These are phyloP conservation scores for Parelbella ahira DNA, from an alignment of 2,888 invertebrate species.

Conservation along the genomic window DNA sequence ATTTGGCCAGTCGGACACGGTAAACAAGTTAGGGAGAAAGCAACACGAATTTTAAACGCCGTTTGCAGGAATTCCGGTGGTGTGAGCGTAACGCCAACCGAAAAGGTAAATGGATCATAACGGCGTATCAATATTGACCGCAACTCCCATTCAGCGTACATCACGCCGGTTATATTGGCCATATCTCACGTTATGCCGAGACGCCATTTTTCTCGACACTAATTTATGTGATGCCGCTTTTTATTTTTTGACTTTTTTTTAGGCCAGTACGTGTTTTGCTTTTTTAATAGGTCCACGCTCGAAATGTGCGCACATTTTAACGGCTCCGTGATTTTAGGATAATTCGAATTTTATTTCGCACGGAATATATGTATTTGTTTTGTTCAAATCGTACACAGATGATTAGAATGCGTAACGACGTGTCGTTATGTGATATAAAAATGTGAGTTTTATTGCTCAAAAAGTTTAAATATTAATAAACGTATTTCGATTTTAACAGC, in stretches of 20 bases:
- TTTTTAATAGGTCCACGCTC: conserved; percentile 37
- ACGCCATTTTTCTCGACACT: conserved; percentile 49
- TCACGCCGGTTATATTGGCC: conserved; percentile 60
- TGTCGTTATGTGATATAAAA: conserved; percentile 7
- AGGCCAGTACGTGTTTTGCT: conserved; percentile 33
- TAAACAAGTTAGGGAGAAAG: conserved; percentile 35
- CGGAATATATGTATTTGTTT: conserved; percentile 1
- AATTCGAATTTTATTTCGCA: conserved; percentile 2
- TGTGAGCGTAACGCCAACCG: conserved; percentile 44
- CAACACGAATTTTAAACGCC: conserved; percentile 58
- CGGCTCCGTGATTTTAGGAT: conserved; percentile 2
- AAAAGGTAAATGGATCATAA: conserved; percentile 77
- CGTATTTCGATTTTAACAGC: not conserved
- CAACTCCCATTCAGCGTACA: conserved; percentile 57
- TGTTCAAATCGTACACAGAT: conserved; percentile 2
- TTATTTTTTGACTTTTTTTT: conserved; percentile 41
- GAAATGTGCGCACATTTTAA: conserved; percentile 28
- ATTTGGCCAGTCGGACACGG: conserved; percentile 25
- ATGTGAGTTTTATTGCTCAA: too few species aligned
- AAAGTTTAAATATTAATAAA: too few species aligned
- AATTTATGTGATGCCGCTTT: conserved; percentile 56
- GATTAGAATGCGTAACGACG: conserved; percentile 9
- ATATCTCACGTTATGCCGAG: conserved; percentile 61
- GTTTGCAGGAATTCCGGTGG: conserved; percentile 56
- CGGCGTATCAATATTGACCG: conserved; percentile 75